phyloP scores from a whole-genome alignment of 2,888 invertebrate genomes.

The Xylophagus ater region DNA sequence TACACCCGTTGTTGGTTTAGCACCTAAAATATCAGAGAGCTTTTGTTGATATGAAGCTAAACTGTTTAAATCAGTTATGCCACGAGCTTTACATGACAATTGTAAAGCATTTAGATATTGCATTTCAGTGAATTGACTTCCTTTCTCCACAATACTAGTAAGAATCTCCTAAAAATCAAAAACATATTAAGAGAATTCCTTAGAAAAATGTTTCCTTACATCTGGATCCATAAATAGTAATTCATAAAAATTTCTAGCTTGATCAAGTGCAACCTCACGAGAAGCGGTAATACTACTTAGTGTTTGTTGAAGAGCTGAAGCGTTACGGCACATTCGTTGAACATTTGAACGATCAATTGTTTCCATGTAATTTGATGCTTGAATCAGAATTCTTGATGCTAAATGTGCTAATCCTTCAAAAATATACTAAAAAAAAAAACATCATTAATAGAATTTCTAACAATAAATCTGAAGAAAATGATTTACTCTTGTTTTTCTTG shows the following conservation, averaged over 20 bases:
- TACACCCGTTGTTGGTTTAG: constrained; percentile 57
- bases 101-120: constrained; percentile 82
- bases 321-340: constrained; percentile 75
- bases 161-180: constrained; percentile 60
- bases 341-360: constrained; percentile 71
- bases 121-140: constrained; percentile 74
- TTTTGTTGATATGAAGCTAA: constrained; percentile 62
- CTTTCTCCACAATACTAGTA: constrained; percentile 70
- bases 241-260: constrained; percentile 81
- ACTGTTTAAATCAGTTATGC: constrained; percentile 42
- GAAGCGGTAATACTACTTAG: constrained; percentile 74
- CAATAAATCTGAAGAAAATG: constrained; percentile 12
- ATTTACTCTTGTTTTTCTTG: constrained; percentile 63
- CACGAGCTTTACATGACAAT: constrained; percentile 55
- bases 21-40: constrained; percentile 70
- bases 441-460: not conserved
- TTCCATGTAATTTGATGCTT: constrained; percentile 66
- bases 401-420: constrained; percentile 78
- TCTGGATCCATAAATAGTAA: constrained; percentile 72
- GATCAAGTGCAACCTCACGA: constrained; percentile 72
- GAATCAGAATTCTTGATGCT: constrained; percentile 68
- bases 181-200: not conserved
- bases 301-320: constrained; percentile 74
- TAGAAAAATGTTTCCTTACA: constrained; percentile 40
- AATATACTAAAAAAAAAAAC: constrained; percentile 56